phyloP scores from a whole-genome alignment of 2,888 invertebrate genomes.

The Autographa pulchrina region DNA sequence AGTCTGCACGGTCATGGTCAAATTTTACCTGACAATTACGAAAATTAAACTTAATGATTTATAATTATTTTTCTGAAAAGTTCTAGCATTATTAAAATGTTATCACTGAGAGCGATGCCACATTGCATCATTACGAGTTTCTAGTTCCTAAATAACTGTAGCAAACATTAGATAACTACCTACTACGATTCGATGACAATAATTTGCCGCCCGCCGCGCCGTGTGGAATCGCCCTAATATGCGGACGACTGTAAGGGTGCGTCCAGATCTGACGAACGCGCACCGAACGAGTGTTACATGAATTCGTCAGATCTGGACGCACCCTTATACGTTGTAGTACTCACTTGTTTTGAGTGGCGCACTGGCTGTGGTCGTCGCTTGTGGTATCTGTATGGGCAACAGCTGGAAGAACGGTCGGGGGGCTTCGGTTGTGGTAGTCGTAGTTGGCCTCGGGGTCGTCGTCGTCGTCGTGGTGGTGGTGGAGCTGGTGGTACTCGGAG shows the following conservation, averaged over 20 bases:
- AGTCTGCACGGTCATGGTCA: not conserved
- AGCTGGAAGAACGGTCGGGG: constrained; percentile 82
- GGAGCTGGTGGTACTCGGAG: constrained; percentile 81
- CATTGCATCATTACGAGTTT: not conserved
- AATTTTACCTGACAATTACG: not conserved
- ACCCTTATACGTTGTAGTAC: constrained; percentile 12
- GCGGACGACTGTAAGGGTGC: not conserved
- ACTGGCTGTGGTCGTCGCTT: constrained; percentile 62
- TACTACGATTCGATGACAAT: too few relatives aligned
- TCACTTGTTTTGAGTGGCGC: constrained; percentile 75
- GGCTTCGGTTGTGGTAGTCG: constrained; percentile 67
- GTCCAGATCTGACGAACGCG: too few relatives aligned
- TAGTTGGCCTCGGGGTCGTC: constrained; percentile 70
- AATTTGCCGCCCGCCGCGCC: too few relatives aligned
- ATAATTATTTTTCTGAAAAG: not conserved
- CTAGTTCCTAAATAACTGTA: not conserved
- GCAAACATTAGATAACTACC: not conserved
- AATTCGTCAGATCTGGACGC: too few relatives aligned
- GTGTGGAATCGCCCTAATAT: not conserved
- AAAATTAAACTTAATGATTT: not conserved
- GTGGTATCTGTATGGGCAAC: constrained; percentile 79
- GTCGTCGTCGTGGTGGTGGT: constrained; percentile 77
- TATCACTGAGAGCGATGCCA: constrained; percentile 3
- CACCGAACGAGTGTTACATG: too few relatives aligned
- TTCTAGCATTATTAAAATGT: not conserved